A percentile compares a stretch with the other conserved stretches of the same genome.
phyloP scores from a whole-genome alignment of 2,113 vertebrate genomes.

The Gnathonemus echidnorhynchus region DNA sequence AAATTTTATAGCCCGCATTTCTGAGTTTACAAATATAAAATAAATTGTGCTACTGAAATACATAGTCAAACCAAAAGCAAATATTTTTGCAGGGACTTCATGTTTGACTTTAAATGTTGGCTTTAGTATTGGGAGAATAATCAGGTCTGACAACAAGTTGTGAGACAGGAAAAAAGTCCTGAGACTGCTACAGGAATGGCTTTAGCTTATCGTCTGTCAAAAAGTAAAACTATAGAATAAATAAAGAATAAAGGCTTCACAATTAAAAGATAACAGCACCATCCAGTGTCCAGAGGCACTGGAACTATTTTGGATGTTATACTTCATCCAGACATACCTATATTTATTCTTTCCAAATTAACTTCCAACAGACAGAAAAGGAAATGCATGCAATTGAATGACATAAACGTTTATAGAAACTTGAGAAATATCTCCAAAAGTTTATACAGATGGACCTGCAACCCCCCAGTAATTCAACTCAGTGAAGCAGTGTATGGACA shows the following conservation, averaged over 20 bases:
- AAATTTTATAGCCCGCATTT: not conserved
- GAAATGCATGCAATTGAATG: not conserved
- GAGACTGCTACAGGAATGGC: not conserved
- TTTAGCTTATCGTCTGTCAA: not conserved
- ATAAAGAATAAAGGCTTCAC: not conserved
- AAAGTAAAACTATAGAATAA: not conserved
- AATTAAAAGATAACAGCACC: not conserved
- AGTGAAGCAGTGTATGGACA: not conserved
- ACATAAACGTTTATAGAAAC: not conserved
- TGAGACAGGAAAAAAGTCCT: not conserved
- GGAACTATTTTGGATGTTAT: not conserved
- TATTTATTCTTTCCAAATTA: not conserved
- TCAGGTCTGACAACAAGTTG: not conserved
- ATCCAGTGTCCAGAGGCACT: not conserved
- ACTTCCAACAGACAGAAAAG: not conserved
- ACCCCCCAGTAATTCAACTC: not conserved
- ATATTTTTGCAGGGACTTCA: not conserved
- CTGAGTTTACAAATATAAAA: not conserved
- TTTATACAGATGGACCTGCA: not conserved
- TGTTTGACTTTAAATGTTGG: not conserved
- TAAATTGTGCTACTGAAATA: not conserved
- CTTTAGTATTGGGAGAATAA: not conserved
- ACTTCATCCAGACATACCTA: not conserved
- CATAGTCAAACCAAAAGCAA: not conserved
- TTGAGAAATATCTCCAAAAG: not conserved